A percentile compares a stretch with the other conserved stretches of the same genome.
These are phyloP conservation scores for Psittacula cyanocephala DNA, from an alignment of 2,113 vertebrate genomes.

Conservation along the genomic window DNA sequence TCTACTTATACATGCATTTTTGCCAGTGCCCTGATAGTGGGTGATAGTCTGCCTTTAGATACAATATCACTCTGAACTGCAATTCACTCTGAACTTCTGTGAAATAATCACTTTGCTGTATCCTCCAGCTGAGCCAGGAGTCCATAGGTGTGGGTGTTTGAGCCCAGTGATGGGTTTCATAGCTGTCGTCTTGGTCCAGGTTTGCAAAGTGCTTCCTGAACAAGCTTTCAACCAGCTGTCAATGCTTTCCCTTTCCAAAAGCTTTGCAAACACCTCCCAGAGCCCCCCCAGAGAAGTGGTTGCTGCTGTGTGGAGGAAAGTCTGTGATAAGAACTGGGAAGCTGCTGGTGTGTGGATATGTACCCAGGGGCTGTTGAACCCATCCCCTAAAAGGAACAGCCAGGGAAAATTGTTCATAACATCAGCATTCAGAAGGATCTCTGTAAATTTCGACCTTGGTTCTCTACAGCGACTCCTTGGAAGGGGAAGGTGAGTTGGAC, in stretches of 20 bases:
- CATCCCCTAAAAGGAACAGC: neutral
- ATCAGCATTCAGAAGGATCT: neutral
- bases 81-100: neutral
- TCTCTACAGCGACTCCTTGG: neutral
- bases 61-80: neutral
- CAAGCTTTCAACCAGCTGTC: neutral
- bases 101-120: neutral
- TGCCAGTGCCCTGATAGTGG: neutral
- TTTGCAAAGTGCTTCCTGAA: neutral
- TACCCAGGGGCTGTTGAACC: neutral
- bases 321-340: neutral
- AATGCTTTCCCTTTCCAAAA: neutral
- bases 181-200: neutral
- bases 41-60: neutral
- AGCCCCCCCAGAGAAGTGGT: neutral
- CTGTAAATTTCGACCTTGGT: neutral
- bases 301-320: neutral
- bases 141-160: neutral
- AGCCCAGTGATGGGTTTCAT: neutral
- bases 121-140: neutral
- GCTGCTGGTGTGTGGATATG: too few relatives aligned
- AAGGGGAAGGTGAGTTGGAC: neutral
- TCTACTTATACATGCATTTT: neutral
- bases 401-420: neutral
- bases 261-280: neutral